Evolutionary conservation across 2,113 vertebrate species (phyloP).

Genomic region (Panthera leo): DNA sequence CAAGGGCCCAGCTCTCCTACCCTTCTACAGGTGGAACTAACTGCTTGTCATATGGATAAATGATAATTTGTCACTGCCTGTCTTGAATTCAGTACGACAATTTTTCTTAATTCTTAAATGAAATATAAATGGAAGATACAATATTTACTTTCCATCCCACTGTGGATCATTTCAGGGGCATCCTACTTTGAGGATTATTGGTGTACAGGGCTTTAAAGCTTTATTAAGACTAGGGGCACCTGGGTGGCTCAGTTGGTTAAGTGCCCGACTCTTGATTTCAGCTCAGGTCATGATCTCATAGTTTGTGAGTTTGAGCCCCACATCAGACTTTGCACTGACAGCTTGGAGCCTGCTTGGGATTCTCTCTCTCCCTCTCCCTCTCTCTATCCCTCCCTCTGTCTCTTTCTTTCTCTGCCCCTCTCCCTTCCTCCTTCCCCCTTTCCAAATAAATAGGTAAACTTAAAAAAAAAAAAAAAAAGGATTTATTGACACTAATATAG

Average conservation of each 20-base stretch:
- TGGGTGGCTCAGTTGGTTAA: too few relatives aligned
- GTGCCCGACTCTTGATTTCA: too few relatives aligned
- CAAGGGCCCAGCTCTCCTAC: neutral
- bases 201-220: neutral
- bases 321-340: too few relatives aligned
- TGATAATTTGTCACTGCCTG: neutral
- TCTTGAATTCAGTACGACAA: neutral
- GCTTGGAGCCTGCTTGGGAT: too few relatives aligned
- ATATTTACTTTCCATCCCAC: neutral
- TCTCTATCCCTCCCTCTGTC: too few relatives aligned
- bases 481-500: constrained; percentile 1
- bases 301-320: too few relatives aligned
- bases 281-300: too few relatives aligned
- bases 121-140: neutral
- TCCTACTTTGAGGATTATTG: neutral
- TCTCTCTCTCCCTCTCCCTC: too few relatives aligned
- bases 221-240: neutral
- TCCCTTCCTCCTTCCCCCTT: too few relatives aligned
- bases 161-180: neutral
- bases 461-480: neutral
- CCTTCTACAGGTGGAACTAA: neutral
- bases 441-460: too few relatives aligned
- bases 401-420: too few relatives aligned
- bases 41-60: neutral
- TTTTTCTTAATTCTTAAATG: constrained; percentile 17